A percentile compares a stretch with the other conserved stretches of the same genome.
Conservation (phyloP, 2,797 vertebrate species). For the Malurus leucopterus region DNA sequence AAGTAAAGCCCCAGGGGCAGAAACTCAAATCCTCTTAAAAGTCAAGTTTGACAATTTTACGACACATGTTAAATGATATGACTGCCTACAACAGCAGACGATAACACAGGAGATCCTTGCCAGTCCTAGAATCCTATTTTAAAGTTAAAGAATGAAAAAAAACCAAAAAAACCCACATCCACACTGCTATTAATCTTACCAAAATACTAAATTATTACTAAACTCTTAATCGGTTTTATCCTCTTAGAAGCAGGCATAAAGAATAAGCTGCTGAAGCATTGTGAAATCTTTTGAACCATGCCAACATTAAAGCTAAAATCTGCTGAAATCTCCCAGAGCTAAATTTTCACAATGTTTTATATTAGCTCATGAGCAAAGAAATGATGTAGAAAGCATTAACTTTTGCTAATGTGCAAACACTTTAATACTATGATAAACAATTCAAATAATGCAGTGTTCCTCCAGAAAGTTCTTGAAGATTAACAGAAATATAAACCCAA, state of each 20-base stretch:
- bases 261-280: not conserved
- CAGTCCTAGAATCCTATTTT: not conserved
- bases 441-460: not conserved
- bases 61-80: not conserved
- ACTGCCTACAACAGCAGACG: not conserved
- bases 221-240: slow-evolving; percentile 49
- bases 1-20: not conserved
- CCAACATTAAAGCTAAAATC: not conserved
- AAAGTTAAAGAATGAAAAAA: not conserved
- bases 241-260: slow-evolving; percentile 7
- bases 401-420: not conserved
- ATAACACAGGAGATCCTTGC: not conserved
- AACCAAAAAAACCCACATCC: fast-evolving
- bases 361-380: not conserved
- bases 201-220: slow-evolving; percentile 31
- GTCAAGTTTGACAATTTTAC: not conserved
- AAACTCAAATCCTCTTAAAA: not conserved
- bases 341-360: not conserved
- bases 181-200: not conserved
- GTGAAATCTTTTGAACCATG: not conserved
- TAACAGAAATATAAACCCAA: not conserved
- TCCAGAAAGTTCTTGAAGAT: not conserved
- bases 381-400: not conserved
- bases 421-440: not conserved
- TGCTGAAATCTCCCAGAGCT: not conserved